Percentiles rank a stretch among this genome's conserved stretches.
phyloP scores from a whole-genome alignment of 2,888 invertebrate genomes.

The Sesia bembeciformis region DNA sequence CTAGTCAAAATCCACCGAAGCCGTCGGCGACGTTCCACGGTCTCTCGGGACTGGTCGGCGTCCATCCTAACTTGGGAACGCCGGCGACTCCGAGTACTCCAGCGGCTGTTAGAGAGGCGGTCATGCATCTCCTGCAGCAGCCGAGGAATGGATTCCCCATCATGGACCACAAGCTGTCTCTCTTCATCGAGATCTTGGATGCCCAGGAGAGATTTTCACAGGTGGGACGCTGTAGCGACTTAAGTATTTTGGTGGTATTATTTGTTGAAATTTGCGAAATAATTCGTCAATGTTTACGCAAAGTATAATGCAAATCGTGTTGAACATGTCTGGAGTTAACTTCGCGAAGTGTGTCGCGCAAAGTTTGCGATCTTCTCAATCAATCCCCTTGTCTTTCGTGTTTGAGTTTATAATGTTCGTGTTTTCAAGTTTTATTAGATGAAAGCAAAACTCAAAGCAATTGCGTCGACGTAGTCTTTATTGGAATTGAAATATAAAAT shows the following conservation, averaged over 20 bases:
- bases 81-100: constrained; percentile 72
- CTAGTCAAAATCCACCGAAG: constrained; percentile 65
- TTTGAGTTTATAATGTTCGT: background rate
- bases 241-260: constrained; percentile 1
- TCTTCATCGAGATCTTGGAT: constrained; percentile 88
- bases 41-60: constrained; percentile 47
- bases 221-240: constrained; percentile 57
- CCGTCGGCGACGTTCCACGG: constrained; percentile 79
- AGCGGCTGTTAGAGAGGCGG: constrained; percentile 80
- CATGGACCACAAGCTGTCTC: constrained; percentile 83
- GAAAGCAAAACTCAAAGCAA: background rate
- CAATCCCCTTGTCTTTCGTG: constrained; percentile 12
- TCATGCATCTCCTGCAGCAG: constrained; percentile 79
- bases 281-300: constrained; percentile 14
- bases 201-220: constrained; percentile 87
- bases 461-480: too few species aligned
- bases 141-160: constrained; percentile 84
- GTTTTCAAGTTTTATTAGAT: background rate
- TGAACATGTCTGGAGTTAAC: constrained; percentile 6
- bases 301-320: constrained; percentile 19
- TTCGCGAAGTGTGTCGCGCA: constrained; percentile 14
- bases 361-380: constrained; percentile 22
- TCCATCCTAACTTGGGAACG: constrained; percentile 38
- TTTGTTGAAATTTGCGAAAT: constrained; percentile 4
- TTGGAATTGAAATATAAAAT: too few species aligned